phyloP scores from a whole-genome alignment of 2,797 vertebrate species.

The Vespertilio murinus region DNA sequence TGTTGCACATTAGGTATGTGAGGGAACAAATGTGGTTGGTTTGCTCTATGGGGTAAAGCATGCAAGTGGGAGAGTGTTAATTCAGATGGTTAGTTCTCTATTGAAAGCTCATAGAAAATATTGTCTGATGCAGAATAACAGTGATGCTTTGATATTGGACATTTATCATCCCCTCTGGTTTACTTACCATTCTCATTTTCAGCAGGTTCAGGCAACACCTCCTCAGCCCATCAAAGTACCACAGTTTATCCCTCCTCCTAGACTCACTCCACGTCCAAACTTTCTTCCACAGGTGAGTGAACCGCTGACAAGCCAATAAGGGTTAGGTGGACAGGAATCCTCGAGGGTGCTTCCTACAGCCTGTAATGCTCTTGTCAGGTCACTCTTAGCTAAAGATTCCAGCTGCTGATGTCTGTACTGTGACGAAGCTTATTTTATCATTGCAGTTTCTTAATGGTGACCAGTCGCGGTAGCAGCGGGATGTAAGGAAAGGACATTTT shows the following conservation, averaged over 20 bases:
- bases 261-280: constrained; percentile 98
- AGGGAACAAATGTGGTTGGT: neutral
- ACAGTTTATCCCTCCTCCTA: constrained; percentile 99
- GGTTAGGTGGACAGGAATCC: neutral
- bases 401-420: neutral
- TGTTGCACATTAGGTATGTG: neutral
- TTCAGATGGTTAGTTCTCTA: neutral
- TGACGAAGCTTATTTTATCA: neutral
- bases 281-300: constrained; percentile 97
- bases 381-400: neutral
- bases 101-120: constrained; percentile 41
- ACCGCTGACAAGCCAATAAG: neutral
- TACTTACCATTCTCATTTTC: constrained; percentile 71
- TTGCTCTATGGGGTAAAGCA: neutral
- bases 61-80: constrained; percentile 17
- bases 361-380: neutral
- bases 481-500: neutral
- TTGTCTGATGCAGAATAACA: neutral
- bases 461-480: neutral
- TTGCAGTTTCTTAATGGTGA: neutral
- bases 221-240: constrained; percentile 99
- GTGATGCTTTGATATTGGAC: constrained; percentile 44
- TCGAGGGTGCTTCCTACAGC: neutral
- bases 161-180: constrained; percentile 39
- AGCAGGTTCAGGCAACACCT: constrained; percentile 97